Evolutionary conservation across 2,113 vertebrate genomes (phyloP), one percentile per base, ranked within the genome.

Genomic region (Pholis gunnellus): DNA sequence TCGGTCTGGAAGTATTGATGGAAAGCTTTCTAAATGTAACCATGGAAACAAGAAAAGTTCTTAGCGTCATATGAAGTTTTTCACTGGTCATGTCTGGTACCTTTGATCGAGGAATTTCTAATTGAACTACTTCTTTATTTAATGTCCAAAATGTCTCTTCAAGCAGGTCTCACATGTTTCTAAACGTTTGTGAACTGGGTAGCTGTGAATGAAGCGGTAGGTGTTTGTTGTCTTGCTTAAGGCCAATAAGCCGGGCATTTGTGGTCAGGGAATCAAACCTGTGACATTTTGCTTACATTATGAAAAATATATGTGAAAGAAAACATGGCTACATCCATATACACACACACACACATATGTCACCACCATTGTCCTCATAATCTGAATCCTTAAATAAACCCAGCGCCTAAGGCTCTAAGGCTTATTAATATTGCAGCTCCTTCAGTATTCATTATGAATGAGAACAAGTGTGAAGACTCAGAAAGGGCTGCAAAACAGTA

Each of bases 391-490:
- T 90, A 93, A 92, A 93, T 93, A 94, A 95, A 93, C 87, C 83
- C 81, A 46, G 72, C 25, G 48, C 91, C 88, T 46, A 22, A 70
- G 92, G 92, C 90, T 65, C 78, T 66, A 75, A 87, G 72, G 78
- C 72, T 85, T 91, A 94, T 95, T 93, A 95, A 95, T 95, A 95
- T 93, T 94, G 88, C 92, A 95, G 77, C 79, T 73, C 75, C 29
- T 44, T 84, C 75, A 42, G 48, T 87, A 95, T 95, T 94, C 87
- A 95, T 94, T 94, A 95, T 95, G 90, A 92, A 95, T 94, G 89
- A 92, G 90, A 95, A 94, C 94, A 93, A 94, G 94, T 95, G 91
- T 92, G 94, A 94, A 91, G 92, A 90, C 79, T 85, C 83, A 54
- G 82, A 94, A 88, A 78, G 67, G 83, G 80, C 86, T 91, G 81